Base-by-base conservation (phyloP, 2,113 vertebrate genomes). In the Sorex fumeus region DNA sequence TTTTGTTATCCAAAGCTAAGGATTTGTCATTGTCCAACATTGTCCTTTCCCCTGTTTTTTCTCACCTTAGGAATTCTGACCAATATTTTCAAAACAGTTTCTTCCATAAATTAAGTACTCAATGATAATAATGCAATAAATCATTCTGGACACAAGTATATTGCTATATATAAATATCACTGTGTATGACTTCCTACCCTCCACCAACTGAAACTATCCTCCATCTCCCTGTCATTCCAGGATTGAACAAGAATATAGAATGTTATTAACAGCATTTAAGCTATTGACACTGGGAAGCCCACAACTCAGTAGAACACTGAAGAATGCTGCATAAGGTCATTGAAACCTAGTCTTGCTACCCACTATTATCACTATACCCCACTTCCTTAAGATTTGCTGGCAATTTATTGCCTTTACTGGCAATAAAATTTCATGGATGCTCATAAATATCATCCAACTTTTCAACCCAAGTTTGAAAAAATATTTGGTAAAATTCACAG, bases 201-300 rank as follows among this genome's bases (percentile, higher is more conserved):
- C 43, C 2, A n/a, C 23, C 19, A 13, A n/a, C 6, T 28, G 27
- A 84, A 40, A 3, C 18, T 13, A 67, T 28, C 50, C 50, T 50
- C 32, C 13, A 47, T 43, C 0, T 45, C 28, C 67, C 36, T 79
- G 27, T 79, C 60, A 43, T 60, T 21, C 60, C 32, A 66, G 32
- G 43, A 19, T 12, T 25, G 53, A 23, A 18, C 30, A 27, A 32
- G 85, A 62, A 69, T 32, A 74, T 21, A 19, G 32, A 80, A 32
- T 15, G 18, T 45, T 71, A 30, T 45, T 36, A 27, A 34, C 27
- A 32, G 25, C n/a, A 47, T 27, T 43, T 27, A 81, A 78, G 53
- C 43, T 64, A 34, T 64, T 21, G 23, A 2, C 2, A 3, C 1
- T 4, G 3, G 4, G 1, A 6, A 79, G n/a, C 4, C 3, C 3